Evolutionary conservation across 2,888 invertebrate species (phyloP).

Genomic region (Drosophila infuscata): DNA sequence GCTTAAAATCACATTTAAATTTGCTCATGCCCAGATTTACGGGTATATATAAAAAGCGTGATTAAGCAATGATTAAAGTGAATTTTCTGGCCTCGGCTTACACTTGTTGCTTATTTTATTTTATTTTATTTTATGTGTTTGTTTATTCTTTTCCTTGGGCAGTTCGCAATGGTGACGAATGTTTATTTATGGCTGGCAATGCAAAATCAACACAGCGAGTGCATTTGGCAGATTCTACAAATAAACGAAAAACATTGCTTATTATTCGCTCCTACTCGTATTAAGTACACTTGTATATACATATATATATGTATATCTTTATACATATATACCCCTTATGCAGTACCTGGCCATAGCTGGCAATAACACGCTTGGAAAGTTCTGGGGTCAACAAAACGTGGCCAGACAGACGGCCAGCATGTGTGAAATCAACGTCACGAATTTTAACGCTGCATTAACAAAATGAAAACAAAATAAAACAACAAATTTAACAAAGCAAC

Average conservation of each 20-base stretch:
- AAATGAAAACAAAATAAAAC: constrained; percentile 39
- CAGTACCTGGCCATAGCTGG: neutral
- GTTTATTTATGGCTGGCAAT: constrained; percentile 42
- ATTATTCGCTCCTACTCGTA: constrained; percentile 30
- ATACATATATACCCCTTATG: neutral
- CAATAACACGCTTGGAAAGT: constrained; percentile 64
- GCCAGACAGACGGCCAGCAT: constrained; percentile 44
- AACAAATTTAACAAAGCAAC: constrained; percentile 28
- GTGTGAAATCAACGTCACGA: constrained; percentile 72
- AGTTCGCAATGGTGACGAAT: constrained; percentile 25
- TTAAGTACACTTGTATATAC: constrained; percentile 1
- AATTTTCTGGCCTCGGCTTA: constrained; percentile 3
- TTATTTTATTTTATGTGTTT: neutral
- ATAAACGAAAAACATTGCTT: constrained; percentile 46
- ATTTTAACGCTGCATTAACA: constrained; percentile 70
- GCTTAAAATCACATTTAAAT: neutral
- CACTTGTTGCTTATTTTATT: constrained; percentile 4
- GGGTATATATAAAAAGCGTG: neutral
- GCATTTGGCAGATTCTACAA: constrained; percentile 46
- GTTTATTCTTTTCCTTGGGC: constrained; percentile 1
- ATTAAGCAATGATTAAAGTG: constrained; percentile 3
- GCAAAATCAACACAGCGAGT: constrained; percentile 32
- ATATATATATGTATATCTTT: neutral
- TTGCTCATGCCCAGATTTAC: neutral
- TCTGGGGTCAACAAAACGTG: constrained; percentile 67